These are phyloP conservation scores for Agonopterix arenella DNA, from an alignment of 2,888 invertebrate species.

Conservation along the genomic window DNA sequence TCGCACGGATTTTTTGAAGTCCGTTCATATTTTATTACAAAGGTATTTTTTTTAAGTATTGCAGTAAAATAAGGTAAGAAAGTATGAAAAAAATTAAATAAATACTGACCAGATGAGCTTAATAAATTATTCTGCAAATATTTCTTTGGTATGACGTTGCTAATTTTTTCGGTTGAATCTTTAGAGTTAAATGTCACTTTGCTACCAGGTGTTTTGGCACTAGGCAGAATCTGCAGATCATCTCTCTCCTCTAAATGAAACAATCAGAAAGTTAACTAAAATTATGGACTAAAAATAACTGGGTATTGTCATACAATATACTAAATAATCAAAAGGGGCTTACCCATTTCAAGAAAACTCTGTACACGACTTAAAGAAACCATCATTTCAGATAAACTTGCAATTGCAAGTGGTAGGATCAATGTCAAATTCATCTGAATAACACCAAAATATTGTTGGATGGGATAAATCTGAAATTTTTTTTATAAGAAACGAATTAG, in stretches of 20 bases:
- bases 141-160: conserved; percentile 27
- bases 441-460: conserved; percentile 76
- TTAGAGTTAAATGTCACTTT: conserved; percentile 32
- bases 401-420: conserved; percentile 73
- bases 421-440: conserved; percentile 76
- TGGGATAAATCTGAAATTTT: conserved; percentile 72
- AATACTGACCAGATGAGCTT: no score
- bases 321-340: conserved; percentile 13
- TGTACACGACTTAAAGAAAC: conserved; percentile 77
- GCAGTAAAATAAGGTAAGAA: no score
- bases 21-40: no score
- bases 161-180: conserved; percentile 14
- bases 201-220: conserved; percentile 16
- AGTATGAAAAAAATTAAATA: no score
- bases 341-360: conserved; percentile 70
- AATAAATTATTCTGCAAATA: conserved; percentile 16
- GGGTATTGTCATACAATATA: no score
- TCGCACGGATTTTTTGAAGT: no score
- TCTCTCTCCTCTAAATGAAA: conserved; percentile 47
- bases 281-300: no score
- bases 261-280: no score
- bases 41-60: no score
- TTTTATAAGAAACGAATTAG: no score
- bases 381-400: conserved; percentile 74
- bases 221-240: conserved; percentile 30